Conservation (phyloP, 2,113 vertebrate genomes). For the Hirundichthys speculiger region DNA sequence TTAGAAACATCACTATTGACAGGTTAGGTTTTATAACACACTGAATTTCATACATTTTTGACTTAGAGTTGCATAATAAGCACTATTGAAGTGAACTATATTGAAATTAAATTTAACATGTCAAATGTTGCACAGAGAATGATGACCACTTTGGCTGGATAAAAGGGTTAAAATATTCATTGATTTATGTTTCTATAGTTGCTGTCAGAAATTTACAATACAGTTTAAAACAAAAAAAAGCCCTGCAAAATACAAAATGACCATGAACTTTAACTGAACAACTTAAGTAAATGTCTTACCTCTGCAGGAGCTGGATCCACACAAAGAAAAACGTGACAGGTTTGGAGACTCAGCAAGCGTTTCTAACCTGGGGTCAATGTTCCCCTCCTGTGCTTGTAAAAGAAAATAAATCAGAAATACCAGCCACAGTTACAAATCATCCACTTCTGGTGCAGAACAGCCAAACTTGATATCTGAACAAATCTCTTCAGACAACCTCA, state of each 20-base stretch:
- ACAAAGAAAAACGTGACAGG: slow-evolving; percentile 66
- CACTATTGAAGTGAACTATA: too few species aligned
- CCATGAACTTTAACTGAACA: background rate
- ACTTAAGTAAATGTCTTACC: slow-evolving; percentile 27
- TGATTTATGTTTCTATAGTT: too few species aligned
- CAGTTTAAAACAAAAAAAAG: too few species aligned
- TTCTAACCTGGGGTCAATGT: slow-evolving; percentile 63
- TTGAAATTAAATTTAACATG: too few species aligned
- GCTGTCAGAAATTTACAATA: too few species aligned
- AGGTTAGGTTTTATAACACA: too few species aligned
- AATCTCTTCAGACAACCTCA: slow-evolving; percentile 71
- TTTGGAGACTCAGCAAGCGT: slow-evolving; percentile 52
- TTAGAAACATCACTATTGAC: too few species aligned
- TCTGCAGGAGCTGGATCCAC: slow-evolving; percentile 67
- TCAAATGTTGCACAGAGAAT: too few species aligned
- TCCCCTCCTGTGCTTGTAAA: slow-evolving; percentile 59
- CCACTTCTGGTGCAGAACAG: background rate
- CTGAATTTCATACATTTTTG: too few species aligned
- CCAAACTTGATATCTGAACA: background rate
- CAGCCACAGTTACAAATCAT: background rate
- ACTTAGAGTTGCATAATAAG: too few species aligned
- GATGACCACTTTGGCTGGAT: too few species aligned
- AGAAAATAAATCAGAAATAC: slow-evolving; percentile 11
- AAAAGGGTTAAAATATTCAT: too few species aligned
- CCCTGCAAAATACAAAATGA: rapidly evolving